Conservation (phyloP, 2,113 vertebrate genomes). For the Aptenodytes patagonicus region DNA sequence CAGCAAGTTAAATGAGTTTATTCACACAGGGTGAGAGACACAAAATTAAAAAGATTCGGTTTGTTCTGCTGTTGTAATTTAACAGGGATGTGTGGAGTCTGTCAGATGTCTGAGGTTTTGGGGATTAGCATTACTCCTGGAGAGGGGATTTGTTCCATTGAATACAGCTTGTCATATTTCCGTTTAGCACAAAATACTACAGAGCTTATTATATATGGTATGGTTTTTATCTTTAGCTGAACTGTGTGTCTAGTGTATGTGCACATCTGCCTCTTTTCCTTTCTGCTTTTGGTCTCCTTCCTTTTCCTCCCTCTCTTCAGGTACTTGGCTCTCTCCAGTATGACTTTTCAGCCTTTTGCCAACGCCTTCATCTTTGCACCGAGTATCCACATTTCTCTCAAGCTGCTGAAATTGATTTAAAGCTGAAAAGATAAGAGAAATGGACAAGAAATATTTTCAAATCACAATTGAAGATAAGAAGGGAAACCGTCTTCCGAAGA, state of each 20-base stretch:
- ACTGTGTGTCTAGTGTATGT: background rate
- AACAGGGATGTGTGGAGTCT: background rate
- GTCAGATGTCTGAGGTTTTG: background rate
- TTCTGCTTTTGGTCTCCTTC: background rate
- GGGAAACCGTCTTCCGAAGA: background rate
- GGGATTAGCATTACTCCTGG: background rate
- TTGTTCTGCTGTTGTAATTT: background rate
- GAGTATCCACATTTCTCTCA: background rate
- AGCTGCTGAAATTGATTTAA: constrained; percentile 3
- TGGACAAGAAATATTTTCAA: background rate
- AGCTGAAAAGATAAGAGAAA: constrained; percentile 1
- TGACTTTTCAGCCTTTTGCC: background rate
- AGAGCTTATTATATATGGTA: background rate
- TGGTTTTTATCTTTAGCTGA: background rate
- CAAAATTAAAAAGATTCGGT: background rate
- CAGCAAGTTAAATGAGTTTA: constrained; percentile 11
- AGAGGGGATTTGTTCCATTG: background rate
- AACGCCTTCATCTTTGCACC: background rate
- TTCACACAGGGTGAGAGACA: background rate
- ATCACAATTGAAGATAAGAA: background rate
- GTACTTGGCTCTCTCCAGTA: background rate
- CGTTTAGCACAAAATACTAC: background rate
- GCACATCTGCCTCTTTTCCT: background rate
- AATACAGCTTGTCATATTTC: background rate
- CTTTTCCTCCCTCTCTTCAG: background rate